Conservation (phyloP, 2,888 invertebrate species). For the Pseudeuparius sepicola region DNA sequence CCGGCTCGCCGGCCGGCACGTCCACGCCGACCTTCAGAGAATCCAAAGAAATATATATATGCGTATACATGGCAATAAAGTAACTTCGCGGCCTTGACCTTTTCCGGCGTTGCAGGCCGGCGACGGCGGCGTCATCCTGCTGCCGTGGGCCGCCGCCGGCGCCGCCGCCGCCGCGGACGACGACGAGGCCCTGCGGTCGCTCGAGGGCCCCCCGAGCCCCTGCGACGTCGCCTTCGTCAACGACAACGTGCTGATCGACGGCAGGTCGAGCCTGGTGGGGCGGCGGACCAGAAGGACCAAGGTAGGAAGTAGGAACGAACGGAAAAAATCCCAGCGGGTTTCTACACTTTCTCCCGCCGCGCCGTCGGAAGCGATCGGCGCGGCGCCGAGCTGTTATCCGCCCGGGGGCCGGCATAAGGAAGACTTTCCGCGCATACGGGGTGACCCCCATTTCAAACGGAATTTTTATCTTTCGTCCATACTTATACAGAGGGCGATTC, state of each 20-base stretch:
- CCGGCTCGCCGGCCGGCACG: no score
- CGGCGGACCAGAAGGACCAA: slow-evolving; percentile 27
- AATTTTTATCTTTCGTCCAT: no score
- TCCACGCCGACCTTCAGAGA: no score
- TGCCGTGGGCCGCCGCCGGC: slow-evolving; percentile 49
- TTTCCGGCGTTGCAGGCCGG: slow-evolving; percentile 47
- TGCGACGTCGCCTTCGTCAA: slow-evolving; percentile 77
- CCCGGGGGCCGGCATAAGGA: background rate
- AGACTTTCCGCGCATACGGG: no score
- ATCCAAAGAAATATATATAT: no score
- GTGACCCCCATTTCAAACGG: no score
- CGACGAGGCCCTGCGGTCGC: slow-evolving; percentile 45
- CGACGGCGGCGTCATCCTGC: slow-evolving; percentile 51
- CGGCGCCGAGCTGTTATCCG: background rate
- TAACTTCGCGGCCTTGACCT: no score
- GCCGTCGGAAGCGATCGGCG: no score
- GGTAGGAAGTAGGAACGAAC: slow-evolving; percentile 24
- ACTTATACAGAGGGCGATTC: no score
- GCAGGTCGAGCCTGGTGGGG: slow-evolving; percentile 67
- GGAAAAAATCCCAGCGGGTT: no score
- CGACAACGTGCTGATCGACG: slow-evolving; percentile 84
- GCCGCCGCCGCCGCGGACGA: slow-evolving; percentile 55
- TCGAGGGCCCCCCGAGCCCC: slow-evolving; percentile 63
- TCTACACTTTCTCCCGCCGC: no score
- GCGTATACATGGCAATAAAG: no score